Base-by-base conservation (phyloP, 2,888 invertebrate genomes). In the Coelogynopora nodosa region DNA sequence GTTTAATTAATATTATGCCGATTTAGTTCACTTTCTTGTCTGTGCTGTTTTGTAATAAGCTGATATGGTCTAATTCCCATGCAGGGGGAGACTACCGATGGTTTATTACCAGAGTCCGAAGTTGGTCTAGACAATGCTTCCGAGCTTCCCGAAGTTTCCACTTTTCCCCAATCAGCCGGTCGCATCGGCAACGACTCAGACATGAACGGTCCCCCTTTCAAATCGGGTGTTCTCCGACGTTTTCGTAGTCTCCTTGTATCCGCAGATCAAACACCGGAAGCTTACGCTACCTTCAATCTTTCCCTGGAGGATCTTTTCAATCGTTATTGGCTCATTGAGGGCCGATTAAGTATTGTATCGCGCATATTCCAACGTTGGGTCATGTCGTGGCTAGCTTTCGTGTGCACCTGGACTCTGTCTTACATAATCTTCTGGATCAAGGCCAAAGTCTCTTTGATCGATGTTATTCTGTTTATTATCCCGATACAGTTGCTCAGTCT, bases 401-500 rank as follows among this genome's bases (percentile, higher is more conserved):
- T 80, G 10, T 10, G 5, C n/a, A 80, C 27, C 27, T 80, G 81
- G 81, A 80, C 81, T n/a, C 5, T 80, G 5, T 80, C 81, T 23
- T 80, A 80, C 81, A n/a, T 80, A 5, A 27, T 80, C 5, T 80
- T 10, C 27, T 80, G 81, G 81, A n/a, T 80, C 81, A 80, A n/a
- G 10, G 10, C 13, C 27, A 10, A 5, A 10, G 81, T 27, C 81
- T 13, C 13, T 80, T 80, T 10, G 5, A 5, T n/a, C 5, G 81
- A 80, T n/a, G 5, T 80, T 27, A 18, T 80, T 23, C 5, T 23
- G 5, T 80, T 80, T n/a, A 5, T 80, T 5, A 27, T 80, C 23
- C 81, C 81, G 13, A 28, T 80, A 13, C 23, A 23, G 13, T 27
- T 80, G 5, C 5, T 80, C 5, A 28, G 81, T n/a, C 23, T 80